These are phyloP conservation scores for Mechanitis mazaeus DNA, from an alignment of 2,888 invertebrate species.

Conservation along the genomic window DNA sequence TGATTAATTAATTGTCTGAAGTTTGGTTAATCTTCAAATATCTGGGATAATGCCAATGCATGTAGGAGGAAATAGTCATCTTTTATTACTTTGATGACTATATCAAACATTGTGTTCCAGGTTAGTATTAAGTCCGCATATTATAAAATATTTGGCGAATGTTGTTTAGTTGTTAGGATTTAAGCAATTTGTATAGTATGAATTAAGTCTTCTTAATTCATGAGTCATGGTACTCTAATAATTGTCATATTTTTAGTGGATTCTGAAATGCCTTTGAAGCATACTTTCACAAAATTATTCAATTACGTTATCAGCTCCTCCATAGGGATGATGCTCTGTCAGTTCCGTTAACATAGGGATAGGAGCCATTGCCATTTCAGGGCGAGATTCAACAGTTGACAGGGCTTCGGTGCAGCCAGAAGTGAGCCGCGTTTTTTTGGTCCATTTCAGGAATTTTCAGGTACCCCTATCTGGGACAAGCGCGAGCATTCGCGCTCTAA, in stretches of 20 bases:
- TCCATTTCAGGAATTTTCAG: conserved; percentile 75
- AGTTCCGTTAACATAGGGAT: conserved; percentile 54
- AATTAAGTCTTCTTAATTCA: not conserved
- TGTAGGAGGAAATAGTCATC: conserved; percentile 4
- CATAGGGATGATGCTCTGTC: conserved; percentile 28
- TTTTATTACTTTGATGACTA: conserved; percentile 27
- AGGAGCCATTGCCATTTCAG: conserved; percentile 65
- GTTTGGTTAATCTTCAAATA: conserved; percentile 8
- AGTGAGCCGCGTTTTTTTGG: conserved; percentile 70
- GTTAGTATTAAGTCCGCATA: conserved; percentile 60
- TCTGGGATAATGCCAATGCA: not conserved
- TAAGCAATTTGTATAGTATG: conserved; percentile 5
- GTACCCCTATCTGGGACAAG: conserved; percentile 66
- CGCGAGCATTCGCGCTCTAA: conserved; percentile 63
- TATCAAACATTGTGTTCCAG: conserved; percentile 65
- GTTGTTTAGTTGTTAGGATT: conserved; percentile 20
- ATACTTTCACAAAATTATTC: conserved; percentile 9
- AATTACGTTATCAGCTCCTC: conserved; percentile 6
- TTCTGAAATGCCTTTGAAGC: conserved; percentile 1
- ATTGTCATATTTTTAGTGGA: not conserved
- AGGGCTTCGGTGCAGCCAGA: conserved; percentile 70
- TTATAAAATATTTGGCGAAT: conserved; percentile 32
- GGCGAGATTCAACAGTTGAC: conserved; percentile 77
- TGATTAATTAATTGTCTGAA: not conserved
- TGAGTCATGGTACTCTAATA: no score